Conservation (phyloP, 2,888 invertebrate species). For the Ophioninae sp. region DNA sequence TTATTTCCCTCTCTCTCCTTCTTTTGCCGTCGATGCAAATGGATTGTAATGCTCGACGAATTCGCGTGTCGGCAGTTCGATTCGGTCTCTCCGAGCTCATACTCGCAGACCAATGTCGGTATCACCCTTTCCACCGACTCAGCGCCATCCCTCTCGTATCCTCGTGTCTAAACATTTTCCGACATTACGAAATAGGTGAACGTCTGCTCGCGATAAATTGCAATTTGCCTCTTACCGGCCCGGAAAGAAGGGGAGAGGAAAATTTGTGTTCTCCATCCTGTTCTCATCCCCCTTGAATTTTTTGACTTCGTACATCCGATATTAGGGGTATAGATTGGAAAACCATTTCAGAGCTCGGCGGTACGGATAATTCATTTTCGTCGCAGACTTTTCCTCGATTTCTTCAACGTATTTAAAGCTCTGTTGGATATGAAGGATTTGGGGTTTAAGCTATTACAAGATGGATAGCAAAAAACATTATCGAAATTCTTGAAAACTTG, state of each 20-base stretch:
- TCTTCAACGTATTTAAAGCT: slow-evolving; percentile 15
- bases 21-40: slow-evolving; percentile 67
- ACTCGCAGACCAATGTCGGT: slow-evolving; percentile 13
- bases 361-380: slow-evolving; percentile 19
- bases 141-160: slow-evolving; percentile 43
- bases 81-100: slow-evolving; percentile 6
- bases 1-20: neutral
- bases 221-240: slow-evolving; percentile 46
- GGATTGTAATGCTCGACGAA: slow-evolving; percentile 72
- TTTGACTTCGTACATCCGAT: slow-evolving; percentile 33
- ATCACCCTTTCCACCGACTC: slow-evolving; percentile 49
- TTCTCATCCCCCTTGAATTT: slow-evolving; percentile 44
- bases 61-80: slow-evolving; percentile 63
- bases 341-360: neutral
- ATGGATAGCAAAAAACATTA: too few relatives aligned
- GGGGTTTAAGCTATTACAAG: too few relatives aligned
- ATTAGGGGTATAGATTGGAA: slow-evolving; percentile 35
- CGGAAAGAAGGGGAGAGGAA: neutral
- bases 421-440: neutral
- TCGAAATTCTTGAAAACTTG: too few relatives aligned
- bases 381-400: neutral
- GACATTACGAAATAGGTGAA: slow-evolving; percentile 3
- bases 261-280: slow-evolving; percentile 37
- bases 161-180: slow-evolving; percentile 53
- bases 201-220: slow-evolving; percentile 23